Percentiles rank a stretch among this genome's conserved stretches.
Evolutionary conservation across 2,888 invertebrate genomes (phyloP).

Genomic region (Pyrrhia umbra): DNA sequence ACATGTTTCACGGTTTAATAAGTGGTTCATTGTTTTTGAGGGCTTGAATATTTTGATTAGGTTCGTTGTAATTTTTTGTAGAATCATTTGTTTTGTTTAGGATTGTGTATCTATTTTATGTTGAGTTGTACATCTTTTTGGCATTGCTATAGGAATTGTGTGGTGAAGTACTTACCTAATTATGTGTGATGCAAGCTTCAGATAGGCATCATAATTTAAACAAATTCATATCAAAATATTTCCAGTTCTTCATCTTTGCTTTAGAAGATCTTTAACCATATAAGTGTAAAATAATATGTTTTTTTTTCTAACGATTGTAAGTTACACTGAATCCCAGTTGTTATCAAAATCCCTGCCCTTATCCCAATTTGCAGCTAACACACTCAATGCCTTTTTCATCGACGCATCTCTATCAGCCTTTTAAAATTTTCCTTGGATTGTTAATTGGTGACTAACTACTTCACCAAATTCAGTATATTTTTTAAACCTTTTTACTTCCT

Average conservation of each 20-base stretch:
- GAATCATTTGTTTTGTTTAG: background rate
- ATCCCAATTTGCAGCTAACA: background rate
- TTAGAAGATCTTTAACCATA: too few species aligned
- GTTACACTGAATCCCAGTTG: too few species aligned
- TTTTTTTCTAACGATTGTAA: too few species aligned
- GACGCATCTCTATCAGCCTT: background rate
- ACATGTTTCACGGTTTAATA: slow-evolving; percentile 44
- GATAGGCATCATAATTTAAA: too few species aligned
- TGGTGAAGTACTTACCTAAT: too few species aligned
- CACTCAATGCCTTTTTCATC: background rate
- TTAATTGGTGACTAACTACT: background rate
- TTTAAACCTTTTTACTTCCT: slow-evolving; percentile 8
- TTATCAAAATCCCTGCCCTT: too few species aligned
- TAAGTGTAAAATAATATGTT: too few species aligned
- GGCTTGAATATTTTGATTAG: slow-evolving; percentile 7
- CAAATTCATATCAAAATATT: too few species aligned
- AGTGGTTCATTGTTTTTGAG: slow-evolving; percentile 36
- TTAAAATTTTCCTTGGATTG: background rate
- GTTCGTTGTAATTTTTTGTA: background rate
- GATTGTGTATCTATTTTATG: background rate
- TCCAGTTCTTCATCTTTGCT: too few species aligned
- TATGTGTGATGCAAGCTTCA: too few species aligned
- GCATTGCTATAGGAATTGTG: too few species aligned
- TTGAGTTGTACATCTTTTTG: too few species aligned
- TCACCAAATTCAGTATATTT: background rate